These are phyloP conservation scores for Lepidurus couesii DNA, from an alignment of 1,140 invertebrate genomes.

Conservation along the genomic window DNA sequence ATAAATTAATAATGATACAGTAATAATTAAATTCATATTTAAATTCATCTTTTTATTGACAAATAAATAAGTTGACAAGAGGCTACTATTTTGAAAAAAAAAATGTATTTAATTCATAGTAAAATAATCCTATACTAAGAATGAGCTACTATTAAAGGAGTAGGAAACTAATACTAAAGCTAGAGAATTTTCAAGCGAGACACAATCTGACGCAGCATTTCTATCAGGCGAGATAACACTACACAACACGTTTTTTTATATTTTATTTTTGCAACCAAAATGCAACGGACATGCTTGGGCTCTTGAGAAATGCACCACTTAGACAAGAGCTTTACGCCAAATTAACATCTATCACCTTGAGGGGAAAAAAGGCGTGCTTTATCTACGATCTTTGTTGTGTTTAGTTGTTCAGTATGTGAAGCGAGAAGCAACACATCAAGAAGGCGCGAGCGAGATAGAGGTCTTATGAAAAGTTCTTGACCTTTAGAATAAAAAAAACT, in stretches of 20 bases:
- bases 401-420: background rate
- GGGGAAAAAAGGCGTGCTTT: background rate
- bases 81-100: no score
- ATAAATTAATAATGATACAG: no score
- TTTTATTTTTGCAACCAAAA: no score
- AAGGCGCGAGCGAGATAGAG: background rate
- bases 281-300: background rate
- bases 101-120: no score
- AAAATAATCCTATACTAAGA: no score
- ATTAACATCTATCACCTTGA: background rate
- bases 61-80: no score
- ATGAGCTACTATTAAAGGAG: background rate
- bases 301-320: slow-evolving; percentile 1
- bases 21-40: no score
- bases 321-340: background rate
- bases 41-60: no score
- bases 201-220: background rate
- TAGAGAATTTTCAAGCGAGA: background rate
- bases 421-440: background rate
- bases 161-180: background rate
- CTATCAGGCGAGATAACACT: background rate
- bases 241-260: background rate
- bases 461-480: no score
- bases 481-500: no score
- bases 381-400: background rate